phyloP scores from a whole-genome alignment of 2,797 vertebrate species.

The Phataginus tricuspis region DNA sequence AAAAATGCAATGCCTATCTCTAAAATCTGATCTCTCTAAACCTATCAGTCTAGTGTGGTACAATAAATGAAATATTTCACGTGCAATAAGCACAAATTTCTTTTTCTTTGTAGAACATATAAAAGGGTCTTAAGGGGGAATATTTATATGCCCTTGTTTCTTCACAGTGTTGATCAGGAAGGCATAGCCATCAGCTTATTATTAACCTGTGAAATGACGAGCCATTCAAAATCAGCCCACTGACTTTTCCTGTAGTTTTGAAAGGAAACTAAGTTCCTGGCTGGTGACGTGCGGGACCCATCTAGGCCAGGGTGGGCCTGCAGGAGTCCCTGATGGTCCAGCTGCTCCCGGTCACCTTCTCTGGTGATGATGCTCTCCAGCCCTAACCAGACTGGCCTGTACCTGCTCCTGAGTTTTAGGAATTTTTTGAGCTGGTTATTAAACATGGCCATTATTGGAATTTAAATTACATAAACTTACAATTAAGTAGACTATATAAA shows the following conservation, averaged over 20 bases:
- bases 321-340: not conserved
- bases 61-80: not conserved
- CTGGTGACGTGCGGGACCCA: rapidly evolving
- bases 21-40: not conserved
- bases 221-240: not conserved
- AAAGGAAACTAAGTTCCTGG: not conserved
- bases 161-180: not conserved
- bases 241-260: not conserved
- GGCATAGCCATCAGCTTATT: not conserved
- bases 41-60: not conserved
- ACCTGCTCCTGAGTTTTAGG: not conserved
- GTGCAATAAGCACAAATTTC: not conserved
- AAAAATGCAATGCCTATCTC: not conserved
- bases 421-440: not conserved
- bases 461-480: not conserved
- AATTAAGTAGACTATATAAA: not conserved
- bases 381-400: not conserved
- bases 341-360: not conserved
- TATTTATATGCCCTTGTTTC: not conserved
- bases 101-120: not conserved
- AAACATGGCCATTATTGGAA: not conserved
- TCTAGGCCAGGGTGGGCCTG: rapidly evolving
- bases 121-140: not conserved
- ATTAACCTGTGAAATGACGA: not conserved
- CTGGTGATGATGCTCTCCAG: not conserved